Evolutionary conservation across 2,888 invertebrate species (phyloP).

Genomic region (Agrochola lota): DNA sequence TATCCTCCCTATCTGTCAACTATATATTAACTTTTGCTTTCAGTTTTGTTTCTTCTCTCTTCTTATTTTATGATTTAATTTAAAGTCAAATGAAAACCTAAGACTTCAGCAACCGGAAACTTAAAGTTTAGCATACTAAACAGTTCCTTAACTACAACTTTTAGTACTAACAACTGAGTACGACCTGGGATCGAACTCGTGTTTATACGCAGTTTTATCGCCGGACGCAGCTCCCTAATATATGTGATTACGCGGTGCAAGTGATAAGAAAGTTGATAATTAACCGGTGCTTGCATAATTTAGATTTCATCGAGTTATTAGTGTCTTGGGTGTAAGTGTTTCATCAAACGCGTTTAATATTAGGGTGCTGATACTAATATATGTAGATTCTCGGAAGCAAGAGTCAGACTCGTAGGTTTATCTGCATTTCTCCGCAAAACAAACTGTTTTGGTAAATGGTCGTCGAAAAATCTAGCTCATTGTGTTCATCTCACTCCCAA

Average conservation of each 20-base stretch:
- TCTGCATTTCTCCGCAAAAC: background rate
- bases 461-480: background rate
- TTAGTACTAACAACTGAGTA: slow-evolving; percentile 11
- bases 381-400: background rate
- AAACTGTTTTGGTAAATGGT: background rate
- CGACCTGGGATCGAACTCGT: slow-evolving; percentile 48
- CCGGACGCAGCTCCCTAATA: slow-evolving; percentile 58
- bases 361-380: background rate
- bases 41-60: background rate
- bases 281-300: slow-evolving; percentile 50
- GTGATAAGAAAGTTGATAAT: slow-evolving; percentile 54
- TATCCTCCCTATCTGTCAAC: no score
- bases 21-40: background rate
- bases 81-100: background rate
- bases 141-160: slow-evolving; percentile 17
- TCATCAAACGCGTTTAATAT: slow-evolving; percentile 4
- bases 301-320: slow-evolving; percentile 29
- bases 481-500: background rate
- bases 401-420: background rate
- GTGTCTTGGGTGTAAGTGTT: slow-evolving; percentile 25
- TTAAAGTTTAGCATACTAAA: slow-evolving; percentile 3
- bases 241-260: slow-evolving; percentile 57
- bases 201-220: slow-evolving; percentile 56
- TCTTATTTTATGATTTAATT: background rate
- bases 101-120: background rate